phyloP scores from a whole-genome alignment of 35 echinoderm and acorn worm genomes.

The Lytechinus variegatus region DNA sequence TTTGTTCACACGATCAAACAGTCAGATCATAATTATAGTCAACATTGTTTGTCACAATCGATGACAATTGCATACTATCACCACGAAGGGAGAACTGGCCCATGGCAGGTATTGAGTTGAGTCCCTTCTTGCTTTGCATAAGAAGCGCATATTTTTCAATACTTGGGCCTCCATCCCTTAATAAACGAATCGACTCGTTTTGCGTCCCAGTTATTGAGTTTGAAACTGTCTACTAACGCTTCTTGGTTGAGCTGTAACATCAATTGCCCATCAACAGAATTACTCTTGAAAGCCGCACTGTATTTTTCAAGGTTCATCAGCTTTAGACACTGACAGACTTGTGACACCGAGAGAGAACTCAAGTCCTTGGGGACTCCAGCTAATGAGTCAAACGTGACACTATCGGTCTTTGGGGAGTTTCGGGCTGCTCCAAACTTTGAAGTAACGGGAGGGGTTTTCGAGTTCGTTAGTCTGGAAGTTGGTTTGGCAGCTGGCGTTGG shows the following conservation, averaged over 20 bases:
- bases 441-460: background rate
- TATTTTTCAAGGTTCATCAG: conserved; percentile 80
- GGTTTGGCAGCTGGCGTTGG: conserved; percentile 44
- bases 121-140: background rate
- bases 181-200: conserved; percentile 66
- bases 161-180: conserved; percentile 66
- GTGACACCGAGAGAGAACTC: conserved; percentile 60
- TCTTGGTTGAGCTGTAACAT: conserved; percentile 72
- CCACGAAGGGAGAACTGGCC: background rate
- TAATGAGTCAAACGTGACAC: conserved; percentile 31
- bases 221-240: conserved; percentile 71
- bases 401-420: background rate
- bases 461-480: background rate
- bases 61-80: background rate
- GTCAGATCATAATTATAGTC: background rate
- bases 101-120: background rate
- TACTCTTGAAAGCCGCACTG: conserved; percentile 64
- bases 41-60: background rate
- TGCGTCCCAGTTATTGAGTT: conserved; percentile 61
- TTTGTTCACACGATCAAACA: background rate
- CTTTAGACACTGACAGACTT: conserved; percentile 75
- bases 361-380: conserved; percentile 68
- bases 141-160: background rate
- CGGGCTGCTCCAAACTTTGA: background rate
- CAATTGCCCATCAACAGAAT: conserved; percentile 83